These are phyloP conservation scores for Flexamia atlantica DNA, from an alignment of 2,888 invertebrate genomes.

Conservation along the genomic window DNA sequence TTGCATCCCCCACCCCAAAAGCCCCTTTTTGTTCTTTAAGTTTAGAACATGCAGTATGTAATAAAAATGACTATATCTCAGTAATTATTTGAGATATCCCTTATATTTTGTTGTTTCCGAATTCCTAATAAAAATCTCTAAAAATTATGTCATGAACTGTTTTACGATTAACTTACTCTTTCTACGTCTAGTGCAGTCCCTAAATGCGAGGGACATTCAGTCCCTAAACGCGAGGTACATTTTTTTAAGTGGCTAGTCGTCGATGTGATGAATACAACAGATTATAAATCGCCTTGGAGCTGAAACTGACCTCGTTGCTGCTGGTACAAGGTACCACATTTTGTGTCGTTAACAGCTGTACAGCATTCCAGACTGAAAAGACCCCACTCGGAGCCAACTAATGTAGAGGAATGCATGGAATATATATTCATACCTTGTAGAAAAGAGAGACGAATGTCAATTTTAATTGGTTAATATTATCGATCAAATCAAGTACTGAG, in stretches of 20 bases:
- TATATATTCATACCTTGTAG: slow-evolving; percentile 15
- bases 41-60: too few relatives aligned
- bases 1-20: too few relatives aligned
- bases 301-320: slow-evolving; percentile 13
- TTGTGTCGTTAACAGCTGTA: slow-evolving; percentile 3
- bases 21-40: too few relatives aligned
- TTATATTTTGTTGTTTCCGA: too few relatives aligned
- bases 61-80: too few relatives aligned
- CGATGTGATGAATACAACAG: slow-evolving; percentile 16
- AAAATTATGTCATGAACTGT: too few relatives aligned
- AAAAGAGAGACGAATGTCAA: slow-evolving; percentile 14
- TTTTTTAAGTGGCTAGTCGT: slow-evolving; percentile 21
- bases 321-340: slow-evolving; percentile 22
- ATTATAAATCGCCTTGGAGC: slow-evolving; percentile 23
- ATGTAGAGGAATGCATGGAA: slow-evolving; percentile 21
- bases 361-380: slow-evolving; percentile 26
- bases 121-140: too few relatives aligned
- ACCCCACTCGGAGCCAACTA: not conserved
- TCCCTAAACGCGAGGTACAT: slow-evolving; percentile 12
- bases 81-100: too few relatives aligned
- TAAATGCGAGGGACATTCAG: slow-evolving; percentile 18
- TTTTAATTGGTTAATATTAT: slow-evolving; percentile 8
- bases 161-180: too few relatives aligned
- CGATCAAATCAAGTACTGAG: slow-evolving; percentile 13
- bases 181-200: slow-evolving; percentile 10